A percentile compares a stretch with the other conserved stretches of the same genome.
Evolutionary conservation across 2,113 vertebrate species (phyloP).

Genomic region (Pithys albifrons): DNA sequence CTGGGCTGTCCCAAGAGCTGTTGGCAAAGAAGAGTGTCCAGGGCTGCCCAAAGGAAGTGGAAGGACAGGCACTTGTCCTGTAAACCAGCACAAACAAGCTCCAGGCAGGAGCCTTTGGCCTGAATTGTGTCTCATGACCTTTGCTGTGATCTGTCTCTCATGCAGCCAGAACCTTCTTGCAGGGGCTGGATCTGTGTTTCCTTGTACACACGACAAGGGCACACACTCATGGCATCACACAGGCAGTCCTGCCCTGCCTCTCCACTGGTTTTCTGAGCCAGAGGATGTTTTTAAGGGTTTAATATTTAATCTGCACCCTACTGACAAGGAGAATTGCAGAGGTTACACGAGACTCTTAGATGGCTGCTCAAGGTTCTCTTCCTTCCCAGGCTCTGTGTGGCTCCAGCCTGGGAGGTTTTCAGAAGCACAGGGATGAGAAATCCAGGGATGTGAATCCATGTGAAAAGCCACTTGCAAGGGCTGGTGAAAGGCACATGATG

Average conservation of each 20-base stretch:
- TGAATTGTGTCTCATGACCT: not conserved
- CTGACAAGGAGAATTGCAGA: not conserved
- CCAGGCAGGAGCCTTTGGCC: not conserved
- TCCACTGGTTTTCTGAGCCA: fast-evolving
- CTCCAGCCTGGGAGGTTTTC: not conserved
- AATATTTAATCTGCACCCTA: conserved; percentile 21
- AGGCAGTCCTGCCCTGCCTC: not conserved
- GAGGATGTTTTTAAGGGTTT: not conserved
- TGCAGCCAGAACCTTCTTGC: not conserved
- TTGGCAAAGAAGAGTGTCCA: not conserved
- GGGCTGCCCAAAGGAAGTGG: not conserved
- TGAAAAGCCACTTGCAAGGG: not conserved
- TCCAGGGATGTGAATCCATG: not conserved
- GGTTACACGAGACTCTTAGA: not conserved
- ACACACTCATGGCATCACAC: not conserved
- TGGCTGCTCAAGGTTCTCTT: not conserved
- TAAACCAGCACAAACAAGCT: not conserved
- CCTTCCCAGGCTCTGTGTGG: not conserved
- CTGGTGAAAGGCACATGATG: not conserved
- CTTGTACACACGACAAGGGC: conserved; percentile 7
- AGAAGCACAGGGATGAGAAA: not conserved
- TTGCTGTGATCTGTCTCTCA: fast-evolving
- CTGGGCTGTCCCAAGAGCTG: not conserved
- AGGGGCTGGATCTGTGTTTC: conserved; percentile 35
- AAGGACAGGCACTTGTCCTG: not conserved